phyloP scores from a whole-genome alignment of 2,113 vertebrate genomes.

The Nipponia nippon region DNA sequence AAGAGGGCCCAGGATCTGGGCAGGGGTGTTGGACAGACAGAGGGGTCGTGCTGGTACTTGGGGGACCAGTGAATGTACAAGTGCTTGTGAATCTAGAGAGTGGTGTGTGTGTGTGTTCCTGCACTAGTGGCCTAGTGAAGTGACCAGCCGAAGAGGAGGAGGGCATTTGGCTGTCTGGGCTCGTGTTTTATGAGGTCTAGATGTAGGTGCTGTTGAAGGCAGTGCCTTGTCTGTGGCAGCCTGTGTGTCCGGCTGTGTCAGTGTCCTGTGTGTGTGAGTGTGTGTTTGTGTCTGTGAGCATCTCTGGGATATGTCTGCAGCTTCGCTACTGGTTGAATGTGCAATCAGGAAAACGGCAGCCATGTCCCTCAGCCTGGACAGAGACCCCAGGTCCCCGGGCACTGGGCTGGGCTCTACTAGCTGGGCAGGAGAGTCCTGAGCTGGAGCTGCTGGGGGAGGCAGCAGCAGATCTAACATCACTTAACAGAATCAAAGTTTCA shows the following conservation, averaged over 20 bases:
- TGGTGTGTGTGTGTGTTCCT: background rate
- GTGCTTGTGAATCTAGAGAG: background rate
- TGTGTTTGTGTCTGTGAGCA: fast-evolving
- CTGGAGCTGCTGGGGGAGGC: background rate
- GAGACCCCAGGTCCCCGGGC: fast-evolving
- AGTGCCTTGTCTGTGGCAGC: background rate
- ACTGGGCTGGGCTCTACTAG: background rate
- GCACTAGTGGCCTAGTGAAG: background rate
- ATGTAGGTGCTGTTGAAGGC: background rate
- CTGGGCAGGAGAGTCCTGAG: background rate
- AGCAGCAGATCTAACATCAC: background rate
- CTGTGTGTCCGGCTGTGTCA: fast-evolving
- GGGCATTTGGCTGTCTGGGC: background rate
- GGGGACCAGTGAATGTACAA: fast-evolving
- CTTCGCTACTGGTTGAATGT: background rate
- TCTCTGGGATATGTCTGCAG: background rate
- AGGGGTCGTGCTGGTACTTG: fast-evolving
- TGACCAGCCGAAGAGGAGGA: background rate
- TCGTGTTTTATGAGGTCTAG: background rate
- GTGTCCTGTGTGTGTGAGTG: fast-evolving
- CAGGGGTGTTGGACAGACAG: background rate
- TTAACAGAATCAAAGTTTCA: background rate
- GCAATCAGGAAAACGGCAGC: background rate
- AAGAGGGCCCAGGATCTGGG: fast-evolving
- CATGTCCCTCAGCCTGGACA: background rate